phyloP scores from a whole-genome alignment of 1,140 invertebrate species.

The Parasteatoda tepidariorum region DNA sequence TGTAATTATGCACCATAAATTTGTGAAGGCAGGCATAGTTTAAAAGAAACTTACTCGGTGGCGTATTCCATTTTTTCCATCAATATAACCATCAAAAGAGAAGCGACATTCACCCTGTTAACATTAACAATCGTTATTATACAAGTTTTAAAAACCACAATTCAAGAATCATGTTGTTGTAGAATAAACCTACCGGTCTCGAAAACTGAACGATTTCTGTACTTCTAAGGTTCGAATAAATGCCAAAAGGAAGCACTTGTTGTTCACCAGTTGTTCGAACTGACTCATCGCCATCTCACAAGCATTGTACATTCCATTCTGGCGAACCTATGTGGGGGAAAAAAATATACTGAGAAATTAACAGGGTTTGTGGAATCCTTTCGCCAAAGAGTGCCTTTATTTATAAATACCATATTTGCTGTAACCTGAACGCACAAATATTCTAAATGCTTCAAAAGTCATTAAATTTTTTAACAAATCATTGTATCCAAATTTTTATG shows the following conservation, averaged over 20 bases:
- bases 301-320: conserved; percentile 82
- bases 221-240: conserved; percentile 94
- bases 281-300: conserved; percentile 94
- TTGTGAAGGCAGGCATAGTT: too few species aligned
- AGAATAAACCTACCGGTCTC: conserved; percentile 78
- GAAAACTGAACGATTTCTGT: conserved; percentile 90
- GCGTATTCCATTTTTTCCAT: conserved; percentile 98
- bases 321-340: conserved; percentile 71
- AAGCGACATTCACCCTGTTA: conserved; percentile 87
- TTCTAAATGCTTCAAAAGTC: too few species aligned
- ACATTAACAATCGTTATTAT: neutral
- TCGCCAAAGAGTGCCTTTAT: too few species aligned
- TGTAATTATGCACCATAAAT: too few species aligned
- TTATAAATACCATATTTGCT: too few species aligned
- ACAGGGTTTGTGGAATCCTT: too few species aligned
- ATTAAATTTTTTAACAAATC: too few species aligned
- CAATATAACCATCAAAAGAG: conserved; percentile 89
- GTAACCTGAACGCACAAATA: too few species aligned
- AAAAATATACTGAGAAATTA: too few species aligned
- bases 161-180: neutral
- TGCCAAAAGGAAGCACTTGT: conserved; percentile 90
- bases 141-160: neutral
- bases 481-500: too few species aligned
- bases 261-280: conserved; percentile 92
- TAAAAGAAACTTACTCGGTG: conserved; percentile 81